phyloP scores from a whole-genome alignment of 2,888 invertebrate species.

The Notocelia uddmanniana region DNA sequence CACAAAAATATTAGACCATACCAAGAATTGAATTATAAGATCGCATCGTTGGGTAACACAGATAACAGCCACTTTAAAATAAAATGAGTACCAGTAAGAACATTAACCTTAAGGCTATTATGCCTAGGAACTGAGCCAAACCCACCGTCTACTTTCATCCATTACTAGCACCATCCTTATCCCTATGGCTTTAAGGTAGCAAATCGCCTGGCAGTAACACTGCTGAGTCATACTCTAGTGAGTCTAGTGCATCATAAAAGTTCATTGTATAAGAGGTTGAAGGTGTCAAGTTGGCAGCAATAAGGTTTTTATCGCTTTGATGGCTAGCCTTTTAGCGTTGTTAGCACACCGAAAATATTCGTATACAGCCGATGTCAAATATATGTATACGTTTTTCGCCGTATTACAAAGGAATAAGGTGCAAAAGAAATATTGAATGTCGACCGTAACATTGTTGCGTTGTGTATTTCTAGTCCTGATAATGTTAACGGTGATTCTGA shows the following conservation, averaged over 20 bases:
- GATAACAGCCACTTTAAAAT: neutral
- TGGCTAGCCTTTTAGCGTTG: slow-evolving; percentile 35
- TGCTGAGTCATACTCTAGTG: slow-evolving; percentile 26
- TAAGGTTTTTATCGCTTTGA: slow-evolving; percentile 47
- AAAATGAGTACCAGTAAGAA: slow-evolving; percentile 3
- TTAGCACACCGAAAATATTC: slow-evolving; percentile 35
- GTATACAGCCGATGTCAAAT: neutral
- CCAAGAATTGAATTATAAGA: neutral
- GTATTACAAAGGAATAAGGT: no score
- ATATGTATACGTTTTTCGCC: no score
- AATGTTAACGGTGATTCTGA: neutral
- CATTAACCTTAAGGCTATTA: slow-evolving; percentile 12
- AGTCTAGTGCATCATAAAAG: slow-evolving; percentile 45
- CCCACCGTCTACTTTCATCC: slow-evolving; percentile 15
- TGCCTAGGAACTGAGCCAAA: slow-evolving; percentile 8
- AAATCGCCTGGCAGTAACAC: neutral
- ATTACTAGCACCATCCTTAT: slow-evolving; percentile 1
- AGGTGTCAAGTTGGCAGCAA: slow-evolving; percentile 54
- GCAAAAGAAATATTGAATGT: neutral
- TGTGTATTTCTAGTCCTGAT: slow-evolving; percentile 11
- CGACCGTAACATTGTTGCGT: slow-evolving; percentile 21
- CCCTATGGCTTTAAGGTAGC: neutral
- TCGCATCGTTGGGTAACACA: neutral
- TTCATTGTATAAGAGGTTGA: slow-evolving; percentile 50
- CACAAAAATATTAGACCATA: no score